Evolutionary conservation across 2,797 vertebrate genomes (phyloP), one percentile per base, ranked within the genome.

Genomic region (Loris lydekkerianus): DNA sequence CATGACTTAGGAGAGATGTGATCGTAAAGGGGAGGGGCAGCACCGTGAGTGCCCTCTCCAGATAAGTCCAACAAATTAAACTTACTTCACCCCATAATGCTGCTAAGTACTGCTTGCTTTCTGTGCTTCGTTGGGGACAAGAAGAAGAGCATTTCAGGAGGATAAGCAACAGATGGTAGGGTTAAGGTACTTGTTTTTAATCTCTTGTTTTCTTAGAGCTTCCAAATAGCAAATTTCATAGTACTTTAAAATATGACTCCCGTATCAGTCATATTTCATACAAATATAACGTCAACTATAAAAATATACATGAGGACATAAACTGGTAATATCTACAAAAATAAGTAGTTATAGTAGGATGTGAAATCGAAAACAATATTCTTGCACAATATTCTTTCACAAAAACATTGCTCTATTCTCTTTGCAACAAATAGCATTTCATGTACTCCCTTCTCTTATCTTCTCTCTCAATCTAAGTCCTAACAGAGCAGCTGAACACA

Each of bases 121-220:
- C 88, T 92, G 10, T 31, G 67, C 7, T 81, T 82, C 61, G 40
- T 69, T 10, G 72, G 61, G 31, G 29, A 60, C 10, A 95, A 80
- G 3, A 91, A 63, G 20, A 58, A 86, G 80, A 89, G 81, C 43
- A 81, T 31, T 72, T 31, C n/a, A 94, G 27, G 63, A 17, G 72
- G 49, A n/a, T 81, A 85, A 81, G 58, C 4, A 69, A 56, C 40
- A 89, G 11, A 91, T 86, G 40, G n/a, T 73, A 40, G 46, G 63
- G 29, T 72, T 91, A 72, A 89, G 49, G 89, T 43, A 93, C 20
- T 84, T 86, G 17, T 60, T 92, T 94, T 86, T 73, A 80, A 70
- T 70, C n/a, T n/a, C 34, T 91, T 80, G 63, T 60, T 93, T 92
- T 87, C 49, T 73, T 56, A 49, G 61, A 85, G 70, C 17, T 80